Evolutionary conservation across 2,888 invertebrate species (phyloP).

Genomic region (Julus scandinavius): DNA sequence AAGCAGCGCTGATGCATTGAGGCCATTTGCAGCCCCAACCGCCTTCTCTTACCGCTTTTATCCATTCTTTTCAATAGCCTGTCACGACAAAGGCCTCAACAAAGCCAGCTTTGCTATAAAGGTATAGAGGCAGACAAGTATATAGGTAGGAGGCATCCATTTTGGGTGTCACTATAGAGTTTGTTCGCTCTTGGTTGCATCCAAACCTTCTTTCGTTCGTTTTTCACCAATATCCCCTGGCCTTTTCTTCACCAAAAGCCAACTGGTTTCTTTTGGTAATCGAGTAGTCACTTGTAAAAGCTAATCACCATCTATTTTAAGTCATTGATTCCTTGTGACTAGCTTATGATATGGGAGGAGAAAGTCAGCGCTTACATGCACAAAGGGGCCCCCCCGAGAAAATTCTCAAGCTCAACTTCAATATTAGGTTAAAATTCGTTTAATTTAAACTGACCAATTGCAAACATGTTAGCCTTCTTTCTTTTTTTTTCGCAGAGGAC

Average conservation of each 20-base stretch:
- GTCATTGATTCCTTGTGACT: conserved; percentile 33
- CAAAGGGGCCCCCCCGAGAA: not conserved
- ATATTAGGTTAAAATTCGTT: not conserved
- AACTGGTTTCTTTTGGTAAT: conserved; percentile 33
- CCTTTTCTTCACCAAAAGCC: conserved; percentile 4
- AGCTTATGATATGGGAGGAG: conserved; percentile 33
- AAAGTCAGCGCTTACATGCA: conserved; percentile 9
- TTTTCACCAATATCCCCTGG: not conserved
- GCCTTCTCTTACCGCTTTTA: conserved; percentile 21
- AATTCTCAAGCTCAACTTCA: not conserved
- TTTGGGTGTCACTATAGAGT: conserved; percentile 7
- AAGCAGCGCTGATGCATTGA: not conserved
- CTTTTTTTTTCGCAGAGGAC: not conserved
- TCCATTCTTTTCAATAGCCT: conserved; percentile 12
- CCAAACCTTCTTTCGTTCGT: not conserved
- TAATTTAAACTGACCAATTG: conserved; percentile 20
- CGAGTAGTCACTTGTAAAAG: conserved; percentile 33
- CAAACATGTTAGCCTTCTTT: not conserved
- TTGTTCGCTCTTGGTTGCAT: not conserved
- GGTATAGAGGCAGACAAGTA: not conserved
- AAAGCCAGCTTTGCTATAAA: not conserved
- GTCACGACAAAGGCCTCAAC: conserved; percentile 20
- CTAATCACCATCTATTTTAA: conserved; percentile 33
- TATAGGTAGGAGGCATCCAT: not conserved
- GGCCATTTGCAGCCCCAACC: conserved; percentile 33